Base-by-base conservation (phyloP, 2,113 vertebrate species). In the Calypte anna region DNA sequence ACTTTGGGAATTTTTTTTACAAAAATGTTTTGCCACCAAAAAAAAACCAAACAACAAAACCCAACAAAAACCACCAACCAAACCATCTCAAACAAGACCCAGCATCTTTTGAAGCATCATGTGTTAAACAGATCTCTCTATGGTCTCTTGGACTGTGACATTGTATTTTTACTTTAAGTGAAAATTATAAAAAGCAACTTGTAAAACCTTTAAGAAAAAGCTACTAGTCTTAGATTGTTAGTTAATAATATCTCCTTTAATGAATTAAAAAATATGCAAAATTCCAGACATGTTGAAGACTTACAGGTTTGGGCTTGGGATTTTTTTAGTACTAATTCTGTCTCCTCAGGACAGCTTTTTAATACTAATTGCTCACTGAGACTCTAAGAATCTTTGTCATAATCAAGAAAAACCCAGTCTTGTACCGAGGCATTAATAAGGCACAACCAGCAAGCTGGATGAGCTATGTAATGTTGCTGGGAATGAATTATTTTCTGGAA, bases 351-450 rank as follows among this genome's bases (percentile, higher is more conserved):
- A 92, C 82, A 93, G 76, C 93, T 96, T 96, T 97, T 96, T 95
- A 78, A 95, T 94, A 93, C 94, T 98, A 97, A 98, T 98, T 98
- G 97, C 96, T 97, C 94, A 95, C 62, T 43, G 64, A 93, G 58
- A 82, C 68, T 97, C 96, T 90, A 97, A 92, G 95, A 96, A 95
- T 95, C 92, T 89, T 89, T 96, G 82, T 97, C 97, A 97, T 94
- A 96, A 94, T 88, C 89, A 96, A 97, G 87, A 91, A 97, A 96
- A 84, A n/a, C 33, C 62, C 88, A 97, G 90, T 90, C 96, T 94
- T 96, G 83, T 94, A 96, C 92, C 76, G 93, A 94, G 93, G 89
- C 96, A 90, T 96, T 98, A 97, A 98, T 95, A 98, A 98, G 96
- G 94, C 96, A 96, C 93, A 96, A 96, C 88, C 88, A 97, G 93